phyloP scores from a whole-genome alignment of 2,113 vertebrate species.

The Megalops atlanticus region DNA sequence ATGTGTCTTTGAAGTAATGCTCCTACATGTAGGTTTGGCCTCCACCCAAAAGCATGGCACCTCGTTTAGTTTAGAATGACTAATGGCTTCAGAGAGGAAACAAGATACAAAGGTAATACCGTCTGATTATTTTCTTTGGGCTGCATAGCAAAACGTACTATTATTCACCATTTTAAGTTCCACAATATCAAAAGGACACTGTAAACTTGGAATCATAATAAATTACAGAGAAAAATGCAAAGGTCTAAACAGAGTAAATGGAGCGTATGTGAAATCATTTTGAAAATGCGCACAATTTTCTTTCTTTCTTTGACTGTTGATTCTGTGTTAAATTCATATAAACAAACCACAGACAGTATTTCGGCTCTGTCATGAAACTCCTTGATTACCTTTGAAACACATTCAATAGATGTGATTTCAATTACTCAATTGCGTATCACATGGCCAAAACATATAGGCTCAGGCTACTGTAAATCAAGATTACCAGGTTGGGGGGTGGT shows the following conservation, averaged over 20 bases:
- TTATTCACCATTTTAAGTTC: conserved; percentile 29
- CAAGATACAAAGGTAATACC: conserved; percentile 52
- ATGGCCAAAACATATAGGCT: conserved; percentile 35
- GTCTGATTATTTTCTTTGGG: conserved; percentile 62
- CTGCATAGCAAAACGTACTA: conserved; percentile 51
- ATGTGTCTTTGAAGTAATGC: background rate
- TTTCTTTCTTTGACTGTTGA: background rate
- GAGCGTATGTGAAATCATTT: conserved; percentile 47
- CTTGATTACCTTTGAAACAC: conserved; percentile 56
- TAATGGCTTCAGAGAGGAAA: conserved; percentile 50
- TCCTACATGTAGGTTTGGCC: conserved; percentile 33
- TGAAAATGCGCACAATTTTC: conserved; percentile 45
- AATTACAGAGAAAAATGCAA: conserved; percentile 46
- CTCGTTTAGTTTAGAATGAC: conserved; percentile 43
- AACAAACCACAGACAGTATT: conserved; percentile 58
- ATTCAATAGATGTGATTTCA: conserved; percentile 58
- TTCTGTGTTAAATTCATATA: conserved; percentile 56
- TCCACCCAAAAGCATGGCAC: conserved; percentile 41
- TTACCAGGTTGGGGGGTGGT: background rate
- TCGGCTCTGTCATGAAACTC: conserved; percentile 41
- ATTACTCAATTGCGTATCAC: conserved; percentile 41
- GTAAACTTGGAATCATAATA: conserved; percentile 56
- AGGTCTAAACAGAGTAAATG: conserved; percentile 50
- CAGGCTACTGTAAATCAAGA: conserved; percentile 12
- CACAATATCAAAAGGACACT: conserved; percentile 52